Conservation (phyloP, 1,140 invertebrate species). For the Cyrtorhinus lividipennis region DNA sequence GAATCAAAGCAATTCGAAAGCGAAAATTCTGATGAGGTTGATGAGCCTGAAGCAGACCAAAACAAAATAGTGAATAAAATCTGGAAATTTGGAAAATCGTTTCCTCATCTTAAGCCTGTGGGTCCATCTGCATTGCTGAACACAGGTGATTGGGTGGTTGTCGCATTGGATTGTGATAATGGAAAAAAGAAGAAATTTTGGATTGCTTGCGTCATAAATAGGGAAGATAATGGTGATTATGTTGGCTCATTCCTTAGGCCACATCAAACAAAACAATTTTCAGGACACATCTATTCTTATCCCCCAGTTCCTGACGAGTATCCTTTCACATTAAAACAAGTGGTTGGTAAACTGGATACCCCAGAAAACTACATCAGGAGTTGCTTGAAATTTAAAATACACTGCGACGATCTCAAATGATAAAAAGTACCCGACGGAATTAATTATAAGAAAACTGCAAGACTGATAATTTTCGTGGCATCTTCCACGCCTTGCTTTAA, state of each 20-base stretch:
- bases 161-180: not conserved
- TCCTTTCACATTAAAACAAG: not conserved
- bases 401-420: not conserved
- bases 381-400: not conserved
- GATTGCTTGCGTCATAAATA: not conserved
- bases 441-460: no score
- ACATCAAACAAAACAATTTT: not conserved
- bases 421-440: no score
- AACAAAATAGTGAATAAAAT: not conserved
- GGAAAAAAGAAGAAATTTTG: not conserved
- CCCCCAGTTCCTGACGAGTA: not conserved
- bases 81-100: not conserved
- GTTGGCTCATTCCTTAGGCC: not conserved
- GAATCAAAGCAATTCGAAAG: not conserved
- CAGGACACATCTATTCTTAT: not conserved
- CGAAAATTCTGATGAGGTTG: not conserved
- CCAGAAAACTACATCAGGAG: not conserved
- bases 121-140: not conserved
- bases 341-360: not conserved
- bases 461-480: no score
- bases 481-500: no score
- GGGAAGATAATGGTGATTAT: not conserved
- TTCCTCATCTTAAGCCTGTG: not conserved
- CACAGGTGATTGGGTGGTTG: not conserved
- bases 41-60: not conserved